Conservation (phyloP, 2,113 vertebrate species). For the Bambusicola thoracicus region DNA sequence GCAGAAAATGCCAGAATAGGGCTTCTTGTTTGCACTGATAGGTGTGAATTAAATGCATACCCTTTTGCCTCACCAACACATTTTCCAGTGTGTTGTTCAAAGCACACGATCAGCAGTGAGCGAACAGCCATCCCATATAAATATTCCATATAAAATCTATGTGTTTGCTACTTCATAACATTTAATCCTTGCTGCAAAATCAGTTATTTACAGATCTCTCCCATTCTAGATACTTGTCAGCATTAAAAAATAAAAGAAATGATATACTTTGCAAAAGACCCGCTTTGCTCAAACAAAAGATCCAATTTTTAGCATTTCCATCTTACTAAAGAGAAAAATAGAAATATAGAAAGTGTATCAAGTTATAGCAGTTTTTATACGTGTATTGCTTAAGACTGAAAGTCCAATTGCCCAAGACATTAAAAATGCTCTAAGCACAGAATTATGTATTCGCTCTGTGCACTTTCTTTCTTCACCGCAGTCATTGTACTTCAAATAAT, state of each 20-base stretch:
- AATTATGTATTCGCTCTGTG: neutral
- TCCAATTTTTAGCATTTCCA: neutral
- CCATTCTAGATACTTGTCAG: neutral
- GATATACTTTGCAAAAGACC: neutral
- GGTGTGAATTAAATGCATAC: neutral
- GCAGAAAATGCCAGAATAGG: neutral
- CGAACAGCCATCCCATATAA: neutral
- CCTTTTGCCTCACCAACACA: neutral
- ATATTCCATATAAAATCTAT: no score
- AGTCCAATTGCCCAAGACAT: neutral
- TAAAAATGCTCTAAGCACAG: neutral
- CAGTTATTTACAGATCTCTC: neutral
- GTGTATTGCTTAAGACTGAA: neutral
- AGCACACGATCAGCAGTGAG: neutral
- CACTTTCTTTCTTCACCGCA: neutral
- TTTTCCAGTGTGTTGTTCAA: neutral
- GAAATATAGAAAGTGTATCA: neutral
- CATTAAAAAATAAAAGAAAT: neutral
- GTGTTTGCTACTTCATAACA: neutral
- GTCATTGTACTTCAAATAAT: neutral
- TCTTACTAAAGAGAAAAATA: neutral
- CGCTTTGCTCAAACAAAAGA: neutral
- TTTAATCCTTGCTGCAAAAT: neutral
- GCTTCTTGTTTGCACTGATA: neutral
- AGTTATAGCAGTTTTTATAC: neutral